Percentiles rank a stretch among this genome's conserved stretches.
These are phyloP conservation scores for Heterocephalus glaber DNA, from an alignment of 2,113 vertebrate genomes.

Conservation along the genomic window DNA sequence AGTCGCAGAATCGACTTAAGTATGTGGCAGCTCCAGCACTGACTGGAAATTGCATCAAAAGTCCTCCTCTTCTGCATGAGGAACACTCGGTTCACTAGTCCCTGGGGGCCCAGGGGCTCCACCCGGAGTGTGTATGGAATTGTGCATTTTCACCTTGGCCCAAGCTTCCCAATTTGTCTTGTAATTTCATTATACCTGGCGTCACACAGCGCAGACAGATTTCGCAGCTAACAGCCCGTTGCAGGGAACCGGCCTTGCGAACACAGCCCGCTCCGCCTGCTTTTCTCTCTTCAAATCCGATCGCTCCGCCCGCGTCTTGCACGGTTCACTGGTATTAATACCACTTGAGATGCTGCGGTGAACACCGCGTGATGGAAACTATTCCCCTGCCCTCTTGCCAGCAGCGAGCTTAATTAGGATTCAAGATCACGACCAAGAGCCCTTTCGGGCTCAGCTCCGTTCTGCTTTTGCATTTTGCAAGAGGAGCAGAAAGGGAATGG, in stretches of 20 bases:
- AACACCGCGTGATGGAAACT: conserved; percentile 77
- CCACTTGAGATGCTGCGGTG: conserved; percentile 72
- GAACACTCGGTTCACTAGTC: conserved; percentile 68
- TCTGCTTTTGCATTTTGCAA: conserved; percentile 83
- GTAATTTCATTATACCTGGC: conserved; percentile 74
- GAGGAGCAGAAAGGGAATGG: conserved; percentile 76
- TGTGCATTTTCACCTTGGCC: conserved; percentile 78
- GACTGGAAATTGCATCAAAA: conserved; percentile 78
- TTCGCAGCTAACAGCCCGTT: conserved; percentile 75
- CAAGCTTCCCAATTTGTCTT: conserved; percentile 74
- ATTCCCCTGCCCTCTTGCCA: conserved; percentile 70
- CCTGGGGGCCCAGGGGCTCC: conserved; percentile 67
- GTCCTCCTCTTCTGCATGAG: conserved; percentile 53
- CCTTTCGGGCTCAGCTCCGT: conserved; percentile 44
- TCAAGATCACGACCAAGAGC: conserved; percentile 81
- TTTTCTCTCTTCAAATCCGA: conserved; percentile 76
- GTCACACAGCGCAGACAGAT: conserved; percentile 53
- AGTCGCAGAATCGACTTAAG: background rate
- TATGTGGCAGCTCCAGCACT: background rate
- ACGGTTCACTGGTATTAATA: conserved; percentile 83
- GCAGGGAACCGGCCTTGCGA: conserved; percentile 58
- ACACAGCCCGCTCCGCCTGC: conserved; percentile 62
- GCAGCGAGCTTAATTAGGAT: conserved; percentile 82
- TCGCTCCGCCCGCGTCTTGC: conserved; percentile 68
- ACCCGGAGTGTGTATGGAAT: conserved; percentile 49